phyloP scores from a whole-genome alignment of 2,888 invertebrate species.

The Formica aserva region DNA sequence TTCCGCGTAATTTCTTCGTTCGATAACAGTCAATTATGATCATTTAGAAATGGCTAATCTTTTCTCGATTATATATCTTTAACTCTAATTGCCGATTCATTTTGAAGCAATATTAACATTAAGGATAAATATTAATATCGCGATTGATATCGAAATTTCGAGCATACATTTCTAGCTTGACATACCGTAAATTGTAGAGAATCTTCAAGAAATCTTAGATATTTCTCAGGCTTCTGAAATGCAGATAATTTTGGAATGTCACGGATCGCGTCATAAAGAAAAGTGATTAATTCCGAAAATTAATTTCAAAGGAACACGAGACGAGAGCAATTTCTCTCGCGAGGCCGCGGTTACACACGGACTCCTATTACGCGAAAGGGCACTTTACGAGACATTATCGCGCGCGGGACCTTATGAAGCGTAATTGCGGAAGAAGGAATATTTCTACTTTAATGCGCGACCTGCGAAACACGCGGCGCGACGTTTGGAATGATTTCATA shows the following conservation, averaged over 20 bases:
- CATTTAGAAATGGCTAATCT: not conserved
- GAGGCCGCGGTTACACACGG: slow-evolving; percentile 51
- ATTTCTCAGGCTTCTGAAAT: slow-evolving; percentile 2
- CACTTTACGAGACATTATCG: slow-evolving; percentile 53
- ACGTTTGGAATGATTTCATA: slow-evolving; percentile 57
- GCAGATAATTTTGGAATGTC: slow-evolving; percentile 27
- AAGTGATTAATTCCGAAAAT: slow-evolving; percentile 46
- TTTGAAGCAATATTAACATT: not conserved
- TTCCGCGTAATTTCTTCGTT: slow-evolving; percentile 22
- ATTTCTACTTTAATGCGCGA: slow-evolving; percentile 53
- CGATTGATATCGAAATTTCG: slow-evolving; percentile 16
- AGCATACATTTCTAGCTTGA: not conserved
- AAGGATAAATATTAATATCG: slow-evolving; percentile 1
- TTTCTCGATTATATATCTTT: not conserved
- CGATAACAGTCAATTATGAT: slow-evolving; percentile 5
- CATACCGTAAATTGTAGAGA: not conserved
- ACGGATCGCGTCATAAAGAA: slow-evolving; percentile 27
- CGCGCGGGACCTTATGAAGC: slow-evolving; percentile 52
- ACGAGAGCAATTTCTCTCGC: slow-evolving; percentile 53
- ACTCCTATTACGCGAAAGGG: slow-evolving; percentile 54
- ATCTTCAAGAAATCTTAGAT: not conserved
- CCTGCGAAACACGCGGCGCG: slow-evolving; percentile 47
- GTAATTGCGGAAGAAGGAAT: slow-evolving; percentile 55
- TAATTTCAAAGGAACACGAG: slow-evolving; percentile 44
- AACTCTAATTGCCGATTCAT: not conserved